Percentiles rank a stretch among this genome's conserved stretches.
phyloP scores from a whole-genome alignment of 1,140 invertebrate genomes.

The Bilobella aurantiaca region DNA sequence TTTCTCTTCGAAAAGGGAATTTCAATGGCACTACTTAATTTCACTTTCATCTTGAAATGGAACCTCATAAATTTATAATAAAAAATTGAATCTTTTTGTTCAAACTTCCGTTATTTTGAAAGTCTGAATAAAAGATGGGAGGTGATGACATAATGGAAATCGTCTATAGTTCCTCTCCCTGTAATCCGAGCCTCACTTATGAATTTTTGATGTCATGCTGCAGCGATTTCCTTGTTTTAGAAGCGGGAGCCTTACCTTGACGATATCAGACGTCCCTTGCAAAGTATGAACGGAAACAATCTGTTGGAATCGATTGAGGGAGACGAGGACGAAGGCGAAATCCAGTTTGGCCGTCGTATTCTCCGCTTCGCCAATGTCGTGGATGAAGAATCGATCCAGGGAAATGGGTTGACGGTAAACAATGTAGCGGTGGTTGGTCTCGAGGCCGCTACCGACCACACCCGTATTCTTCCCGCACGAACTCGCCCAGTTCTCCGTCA shows the following conservation, averaged over 20 bases:
- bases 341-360: slow-evolving; percentile 47
- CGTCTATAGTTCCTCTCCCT: too few species aligned
- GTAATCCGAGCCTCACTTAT: not conserved
- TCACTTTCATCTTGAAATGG: too few species aligned
- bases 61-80: too few species aligned
- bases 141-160: too few species aligned
- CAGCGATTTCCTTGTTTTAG: not conserved
- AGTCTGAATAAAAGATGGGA: too few species aligned
- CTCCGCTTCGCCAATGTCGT: slow-evolving; percentile 52
- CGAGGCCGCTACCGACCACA: slow-evolving; percentile 35
- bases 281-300: slow-evolving; percentile 50
- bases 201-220: not conserved
- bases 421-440: slow-evolving; percentile 46
- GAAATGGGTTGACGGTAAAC: slow-evolving; percentile 58
- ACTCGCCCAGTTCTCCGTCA: slow-evolving; percentile 45
- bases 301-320: slow-evolving; percentile 51
- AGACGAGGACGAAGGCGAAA: slow-evolving; percentile 49
- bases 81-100: too few species aligned
- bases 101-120: too few species aligned
- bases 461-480: slow-evolving; percentile 40
- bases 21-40: too few species aligned
- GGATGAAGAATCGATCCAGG: slow-evolving; percentile 54
- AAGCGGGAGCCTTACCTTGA: slow-evolving; percentile 43
- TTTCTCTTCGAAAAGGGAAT: too few species aligned
- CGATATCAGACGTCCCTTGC: slow-evolving; percentile 45